A percentile compares a stretch with the other conserved stretches of the same genome.
Evolutionary conservation across 2,797 vertebrate genomes (phyloP).

Genomic region (Alcedo quadribrachys): DNA sequence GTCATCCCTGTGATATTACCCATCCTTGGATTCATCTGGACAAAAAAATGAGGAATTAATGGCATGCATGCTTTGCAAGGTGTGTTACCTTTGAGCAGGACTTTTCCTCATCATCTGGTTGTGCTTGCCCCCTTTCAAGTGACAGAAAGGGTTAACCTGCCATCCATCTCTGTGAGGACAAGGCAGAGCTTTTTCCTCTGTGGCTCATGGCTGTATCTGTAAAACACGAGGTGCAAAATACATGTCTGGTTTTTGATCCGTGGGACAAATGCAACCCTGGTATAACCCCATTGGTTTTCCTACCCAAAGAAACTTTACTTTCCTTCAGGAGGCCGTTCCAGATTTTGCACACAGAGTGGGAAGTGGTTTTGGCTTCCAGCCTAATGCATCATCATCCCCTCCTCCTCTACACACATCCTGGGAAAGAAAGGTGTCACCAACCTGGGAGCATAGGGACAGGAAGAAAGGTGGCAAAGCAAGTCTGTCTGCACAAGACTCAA

Average conservation of each 20-base stretch:
- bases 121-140: background rate
- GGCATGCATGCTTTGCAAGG: background rate
- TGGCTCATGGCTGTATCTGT: background rate
- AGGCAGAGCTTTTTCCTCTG: background rate
- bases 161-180: background rate
- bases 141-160: background rate
- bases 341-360: background rate
- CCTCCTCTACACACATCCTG: background rate
- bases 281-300: background rate
- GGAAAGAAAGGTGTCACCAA: constrained; percentile 11
- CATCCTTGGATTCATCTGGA: background rate
- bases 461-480: background rate
- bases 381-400: background rate
- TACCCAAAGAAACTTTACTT: background rate
- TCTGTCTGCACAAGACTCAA: constrained; percentile 8
- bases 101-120: background rate
- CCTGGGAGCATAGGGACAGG: background rate
- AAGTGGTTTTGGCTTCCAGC: constrained; percentile 11
- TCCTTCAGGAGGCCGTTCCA: background rate
- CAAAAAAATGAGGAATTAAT: background rate
- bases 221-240: constrained; percentile 17
- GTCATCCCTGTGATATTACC: background rate
- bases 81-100: background rate
- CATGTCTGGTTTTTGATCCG: background rate
- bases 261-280: background rate